Evolutionary conservation across 2,113 vertebrate genomes (phyloP), one percentile per base, ranked within the genome.

Genomic region (Ginglymostoma cirratum): DNA sequence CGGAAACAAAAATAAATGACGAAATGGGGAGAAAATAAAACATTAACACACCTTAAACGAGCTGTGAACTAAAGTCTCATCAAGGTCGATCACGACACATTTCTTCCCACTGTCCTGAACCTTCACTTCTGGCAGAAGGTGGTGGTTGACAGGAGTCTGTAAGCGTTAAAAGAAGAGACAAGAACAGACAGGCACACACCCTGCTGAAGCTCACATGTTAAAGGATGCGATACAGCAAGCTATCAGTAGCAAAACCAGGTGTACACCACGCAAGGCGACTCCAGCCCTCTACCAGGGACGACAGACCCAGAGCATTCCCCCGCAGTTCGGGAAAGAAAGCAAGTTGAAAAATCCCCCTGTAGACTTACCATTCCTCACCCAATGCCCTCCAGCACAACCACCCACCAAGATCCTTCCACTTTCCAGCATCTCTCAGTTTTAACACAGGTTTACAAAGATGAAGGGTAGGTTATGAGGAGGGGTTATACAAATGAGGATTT

Each of bases 11-110:
- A 30, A 76, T 2, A 76, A 14, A 12, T 14, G 7, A 17, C 19
- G 8, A 69, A 76, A 76, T 27, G 30, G 30, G 72, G 72, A 76
- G 30, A 76, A 34, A 76, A 14, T 38, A 19, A 80, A 80, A 38
- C 4, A 48, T 48, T 48, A 24, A 86, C 15, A 96, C 97, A 99
- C 99, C 99, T 99, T 99, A 97, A 99, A 99, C 61, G 99, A 99
- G 96, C 99, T 99, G 97, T 99, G 99, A 96, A 99, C 99, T 96
- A 99, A 97, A 0, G 99, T 99, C 97, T 99, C 99, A 21, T 99
- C 99, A 97, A 99, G 97, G 97, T 99, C 99, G 83, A 99, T 99
- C 96, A 99, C 99, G 97, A 99, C 98, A 0, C 99, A 99, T 17
- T 99, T 98, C 97, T 99, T 98, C 96, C 98, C 99, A 78, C 98